Evolutionary conservation across 2,888 invertebrate genomes (phyloP), one percentile per base, ranked within the genome.

Genomic region (Yponomeuta plumbellus): DNA sequence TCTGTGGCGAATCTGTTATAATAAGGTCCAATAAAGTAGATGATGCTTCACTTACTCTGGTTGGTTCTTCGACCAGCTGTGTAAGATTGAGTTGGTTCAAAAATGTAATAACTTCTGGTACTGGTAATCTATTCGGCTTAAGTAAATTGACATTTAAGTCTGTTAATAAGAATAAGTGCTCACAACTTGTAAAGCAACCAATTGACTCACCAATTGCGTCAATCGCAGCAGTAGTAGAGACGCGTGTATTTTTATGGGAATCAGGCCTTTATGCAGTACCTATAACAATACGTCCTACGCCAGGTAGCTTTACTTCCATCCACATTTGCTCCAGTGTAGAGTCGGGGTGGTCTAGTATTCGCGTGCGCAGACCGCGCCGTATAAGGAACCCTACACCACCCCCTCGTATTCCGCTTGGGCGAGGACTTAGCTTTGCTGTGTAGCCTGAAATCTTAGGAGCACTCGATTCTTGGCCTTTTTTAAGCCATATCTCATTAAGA

Each of bases 301-400:
- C 22, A 5, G 22, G 22, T 6, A 22, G 59, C 11, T 10, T 59
- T 11, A 20, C 21, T 20, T 22, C 59, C 11, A 59, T 13, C 59
- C 59, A 59, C 59, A 59, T 20, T 21, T 59, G 59, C 13, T 59
- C 59, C n/a, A 59, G 59, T 5, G 6, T 5, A 20, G 59, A 59
- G 6, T 20, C 22, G 20, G 59, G 59, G 17, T 56, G 56, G 17
- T 13, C 17, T 11, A 13, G 56, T 56, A n/a, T 5, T 11, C 56
- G 56, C 4, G 17, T n/a, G 13, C 56, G 13, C 56, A 56, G 20
- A 5, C 56, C 56, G 4, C 20, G 13, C 13, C 56, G 56, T 17
- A 56, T 17, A 17, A 11, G 17, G 20, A 56, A 56, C 20, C 56
- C 56, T 56, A 56, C 56, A 5, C 56, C 56, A 13, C 56, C 56